Conservation (phyloP, 1,140 invertebrate species). For the Phymorhynchus buccinoides region DNA sequence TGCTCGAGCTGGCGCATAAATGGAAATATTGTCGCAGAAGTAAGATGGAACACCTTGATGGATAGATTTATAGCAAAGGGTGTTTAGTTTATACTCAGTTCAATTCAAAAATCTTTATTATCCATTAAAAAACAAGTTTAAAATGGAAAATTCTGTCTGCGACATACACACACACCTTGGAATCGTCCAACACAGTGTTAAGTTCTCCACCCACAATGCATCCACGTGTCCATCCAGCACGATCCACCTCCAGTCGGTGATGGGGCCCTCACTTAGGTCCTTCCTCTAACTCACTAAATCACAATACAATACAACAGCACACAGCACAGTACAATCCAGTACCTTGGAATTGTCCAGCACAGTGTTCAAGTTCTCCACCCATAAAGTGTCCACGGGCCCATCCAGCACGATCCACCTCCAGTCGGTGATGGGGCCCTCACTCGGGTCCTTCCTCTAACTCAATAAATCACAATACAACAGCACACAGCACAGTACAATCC, state of each 20-base stretch:
- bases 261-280: conserved; percentile 38
- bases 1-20: no score
- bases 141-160: conserved; percentile 38
- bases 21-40: no score
- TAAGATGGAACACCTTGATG: no score
- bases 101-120: no score
- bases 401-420: conserved; percentile 73
- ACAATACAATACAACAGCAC: no score
- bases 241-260: conserved; percentile 70
- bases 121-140: no score
- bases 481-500: no score
- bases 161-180: conserved; percentile 55
- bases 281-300: no score
- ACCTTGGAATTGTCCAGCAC: conserved; percentile 73
- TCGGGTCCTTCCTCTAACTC: conserved; percentile 16
- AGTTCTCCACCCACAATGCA: conserved; percentile 73
- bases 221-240: conserved; percentile 73
- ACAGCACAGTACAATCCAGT: no score
- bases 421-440: conserved; percentile 52
- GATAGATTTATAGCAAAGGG: no score
- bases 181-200: conserved; percentile 74
- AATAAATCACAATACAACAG: no score
- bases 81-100: no score
- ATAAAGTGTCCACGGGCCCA: conserved; percentile 72
- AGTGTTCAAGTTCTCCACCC: conserved; percentile 73